Evolutionary conservation across 2,113 vertebrate genomes (phyloP), one percentile per base, ranked within the genome.

Genomic region (Rhizomys pruinosus): DNA sequence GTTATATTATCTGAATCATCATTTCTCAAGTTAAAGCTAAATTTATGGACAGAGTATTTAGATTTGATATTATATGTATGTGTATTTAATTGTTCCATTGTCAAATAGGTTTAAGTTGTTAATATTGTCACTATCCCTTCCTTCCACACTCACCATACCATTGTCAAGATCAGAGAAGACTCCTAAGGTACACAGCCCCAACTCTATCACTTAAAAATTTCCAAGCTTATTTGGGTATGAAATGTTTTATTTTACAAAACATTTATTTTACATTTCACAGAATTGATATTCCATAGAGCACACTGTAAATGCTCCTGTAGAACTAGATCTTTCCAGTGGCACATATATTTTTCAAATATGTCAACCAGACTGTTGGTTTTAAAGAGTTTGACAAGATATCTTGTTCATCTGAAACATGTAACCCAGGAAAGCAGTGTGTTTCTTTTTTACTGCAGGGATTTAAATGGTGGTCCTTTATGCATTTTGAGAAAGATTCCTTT

Each of bases 1-100:
- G 44, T 72, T 84, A 66, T 44, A 64, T 57, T 77, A 29, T 57
- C n/a, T 19, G 59, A 64, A 89, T 47, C 25, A 61, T 52, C 69
- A 82, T 81, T 76, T 76, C 76, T 39, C 17, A 92, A 63, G 85
- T 23, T 78, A 84, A 84, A 78, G 85, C 17, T 84, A 84, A 84
- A 78, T 92, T 84, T 52, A 13, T 57, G 77, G 22, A 55, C 71
- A 84, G 63, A 63, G 23, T 64, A n/a, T 12, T 63, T 77, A 37
- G 27, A 89, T 44, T 44, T 44, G 17, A 44, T 73, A 77, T 37
- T 52, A 6, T 77, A 2, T 55, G 3, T 12, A 9, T 15, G 10
- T 44, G 11, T 63, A 39, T 19, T 15, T 55, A 34, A 52, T 73
- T 27, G 12, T 84, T 47, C 39, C 34, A 76, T 59, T 88, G 63